Evolutionary conservation across 2,888 invertebrate species (phyloP).

Genomic region (Drosophila mettleri): DNA sequence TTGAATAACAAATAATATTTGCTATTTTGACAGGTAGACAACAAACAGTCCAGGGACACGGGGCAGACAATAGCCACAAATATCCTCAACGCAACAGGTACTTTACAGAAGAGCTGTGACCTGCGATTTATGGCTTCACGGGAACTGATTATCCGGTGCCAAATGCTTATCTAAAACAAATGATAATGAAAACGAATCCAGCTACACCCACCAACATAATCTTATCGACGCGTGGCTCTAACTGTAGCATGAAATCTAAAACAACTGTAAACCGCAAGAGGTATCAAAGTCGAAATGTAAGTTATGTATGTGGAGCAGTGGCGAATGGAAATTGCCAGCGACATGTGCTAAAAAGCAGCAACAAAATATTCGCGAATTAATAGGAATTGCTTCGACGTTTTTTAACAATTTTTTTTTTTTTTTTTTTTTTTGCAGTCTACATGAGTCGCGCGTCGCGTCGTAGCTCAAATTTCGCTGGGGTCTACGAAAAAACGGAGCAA

Average conservation of each 20-base stretch:
- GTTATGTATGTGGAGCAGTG: constrained; percentile 8
- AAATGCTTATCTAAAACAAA: constrained; percentile 28
- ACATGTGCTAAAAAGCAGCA: constrained; percentile 48
- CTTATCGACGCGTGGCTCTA: constrained; percentile 47
- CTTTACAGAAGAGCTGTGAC: constrained; percentile 31
- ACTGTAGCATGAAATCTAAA: constrained; percentile 35
- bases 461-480: constrained; percentile 63
- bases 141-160: constrained; percentile 44
- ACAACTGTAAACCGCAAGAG: constrained; percentile 38
- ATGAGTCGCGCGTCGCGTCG: constrained; percentile 57
- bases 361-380: constrained; percentile 57
- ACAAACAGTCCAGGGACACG: constrained; percentile 26
- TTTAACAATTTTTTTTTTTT: constrained; percentile 11
- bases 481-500: constrained; percentile 54
- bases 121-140: constrained; percentile 47
- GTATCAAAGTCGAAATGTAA: constrained; percentile 43
- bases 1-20: constrained; percentile 73
- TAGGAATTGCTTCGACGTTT: constrained; percentile 36
- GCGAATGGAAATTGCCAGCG: constrained; percentile 47
- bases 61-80: constrained; percentile 15
- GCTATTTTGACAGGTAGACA: constrained; percentile 15
- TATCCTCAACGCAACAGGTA: constrained; percentile 18
- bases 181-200: not conserved
- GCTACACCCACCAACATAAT: constrained; percentile 28
- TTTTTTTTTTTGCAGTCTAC: constrained; percentile 19